phyloP scores from a whole-genome alignment of 2,888 invertebrate species.

The Caenorhabditis virilis region DNA sequence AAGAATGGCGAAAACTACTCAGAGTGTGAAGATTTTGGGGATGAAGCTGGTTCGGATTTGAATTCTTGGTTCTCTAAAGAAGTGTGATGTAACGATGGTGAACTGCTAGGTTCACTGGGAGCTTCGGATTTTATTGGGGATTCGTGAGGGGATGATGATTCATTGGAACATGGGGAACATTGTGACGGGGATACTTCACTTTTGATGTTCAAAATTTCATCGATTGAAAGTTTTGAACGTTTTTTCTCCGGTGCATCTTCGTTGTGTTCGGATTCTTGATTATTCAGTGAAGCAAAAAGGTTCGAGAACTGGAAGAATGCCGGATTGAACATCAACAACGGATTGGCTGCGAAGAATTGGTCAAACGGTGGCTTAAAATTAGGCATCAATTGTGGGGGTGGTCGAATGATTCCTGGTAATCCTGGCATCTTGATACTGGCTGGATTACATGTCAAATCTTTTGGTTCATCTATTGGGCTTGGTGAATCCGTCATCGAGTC shows the following conservation, averaged over 20 bases:
- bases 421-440: neutral
- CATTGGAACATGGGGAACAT: slow-evolving; percentile 31
- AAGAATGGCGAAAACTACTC: slow-evolving; percentile 9
- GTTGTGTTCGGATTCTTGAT: slow-evolving; percentile 3
- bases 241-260: slow-evolving; percentile 32
- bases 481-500: slow-evolving; percentile 55
- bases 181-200: slow-evolving; percentile 29
- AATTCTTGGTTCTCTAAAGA: slow-evolving; percentile 10
- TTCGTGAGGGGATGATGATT: slow-evolving; percentile 17
- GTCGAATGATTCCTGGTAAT: neutral
- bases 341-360: slow-evolving; percentile 32
- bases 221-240: slow-evolving; percentile 48
- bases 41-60: slow-evolving; percentile 2
- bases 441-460: slow-evolving; percentile 44
- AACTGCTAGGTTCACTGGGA: slow-evolving; percentile 4
- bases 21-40: slow-evolving; percentile 25
- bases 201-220: slow-evolving; percentile 52
- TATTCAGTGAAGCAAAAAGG: slow-evolving; percentile 11
- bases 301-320: slow-evolving; percentile 32
- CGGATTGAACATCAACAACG: slow-evolving; percentile 51
- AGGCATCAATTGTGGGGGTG: slow-evolving; percentile 9
- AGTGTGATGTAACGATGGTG: neutral
- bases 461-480: slow-evolving; percentile 49
- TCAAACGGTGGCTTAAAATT: slow-evolving; percentile 25
- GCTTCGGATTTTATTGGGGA: slow-evolving; percentile 1